Evolutionary conservation across 2,113 vertebrate genomes (phyloP).

Genomic region (Melanerpes formicivorus): DNA sequence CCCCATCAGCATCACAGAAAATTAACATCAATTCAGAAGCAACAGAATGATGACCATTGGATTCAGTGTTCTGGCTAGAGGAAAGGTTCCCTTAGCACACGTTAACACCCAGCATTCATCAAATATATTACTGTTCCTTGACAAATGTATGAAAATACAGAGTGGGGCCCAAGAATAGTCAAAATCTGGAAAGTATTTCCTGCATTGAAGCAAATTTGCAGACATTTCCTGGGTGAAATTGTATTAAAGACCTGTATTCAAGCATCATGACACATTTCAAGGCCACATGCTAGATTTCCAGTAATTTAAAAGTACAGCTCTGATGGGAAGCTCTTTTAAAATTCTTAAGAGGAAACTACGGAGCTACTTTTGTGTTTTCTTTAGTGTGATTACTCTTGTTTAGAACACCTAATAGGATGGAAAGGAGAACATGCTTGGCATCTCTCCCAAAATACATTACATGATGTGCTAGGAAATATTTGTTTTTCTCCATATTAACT

Average conservation of each 20-base stretch:
- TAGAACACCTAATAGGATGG: neutral
- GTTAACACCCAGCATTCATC: conserved; percentile 12
- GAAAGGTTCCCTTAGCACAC: neutral
- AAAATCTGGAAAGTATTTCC: neutral
- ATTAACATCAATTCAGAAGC: conserved; percentile 59
- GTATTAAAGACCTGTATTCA: neutral
- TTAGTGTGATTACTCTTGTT: neutral
- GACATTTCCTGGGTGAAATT: neutral
- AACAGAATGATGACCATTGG: conserved; percentile 3
- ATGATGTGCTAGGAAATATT: neutral
- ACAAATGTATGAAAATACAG: neutral
- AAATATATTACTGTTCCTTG: neutral
- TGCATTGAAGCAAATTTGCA: neutral
- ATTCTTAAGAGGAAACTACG: neutral
- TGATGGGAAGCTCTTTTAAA: neutral
- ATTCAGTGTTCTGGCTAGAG: neutral
- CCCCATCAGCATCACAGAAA: conserved; percentile 31
- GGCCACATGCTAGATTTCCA: neutral
- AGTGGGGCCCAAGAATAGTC: neutral
- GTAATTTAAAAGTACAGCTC: neutral
- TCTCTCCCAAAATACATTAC: neutral
- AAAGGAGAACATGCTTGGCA: neutral
- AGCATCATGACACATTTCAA: neutral
- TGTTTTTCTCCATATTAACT: neutral
- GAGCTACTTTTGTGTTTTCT: neutral